These are phyloP conservation scores for Cataglyphis altisquamis DNA, from an alignment of 2,888 invertebrate species.

Conservation along the genomic window DNA sequence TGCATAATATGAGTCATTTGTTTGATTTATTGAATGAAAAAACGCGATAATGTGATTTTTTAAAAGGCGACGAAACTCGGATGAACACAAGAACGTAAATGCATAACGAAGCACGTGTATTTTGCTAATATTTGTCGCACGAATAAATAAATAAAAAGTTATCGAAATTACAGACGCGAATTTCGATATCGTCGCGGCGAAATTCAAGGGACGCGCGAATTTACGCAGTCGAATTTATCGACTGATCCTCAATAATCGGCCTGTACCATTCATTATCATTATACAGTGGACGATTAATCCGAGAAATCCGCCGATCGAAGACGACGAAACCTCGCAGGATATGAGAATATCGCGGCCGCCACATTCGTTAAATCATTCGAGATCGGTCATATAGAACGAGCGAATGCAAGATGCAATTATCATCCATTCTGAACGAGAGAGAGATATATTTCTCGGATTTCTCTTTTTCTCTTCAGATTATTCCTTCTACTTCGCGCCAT, in stretches of 20 bases:
- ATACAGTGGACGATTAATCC: conserved; percentile 68
- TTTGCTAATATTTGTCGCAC: not conserved
- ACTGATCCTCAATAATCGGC: conserved; percentile 77
- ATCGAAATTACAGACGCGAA: not conserved
- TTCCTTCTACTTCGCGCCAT: conserved; percentile 17
- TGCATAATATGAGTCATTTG: not conserved
- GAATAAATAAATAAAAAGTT: conserved; percentile 16
- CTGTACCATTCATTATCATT: conserved; percentile 73
- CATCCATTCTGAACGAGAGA: conserved; percentile 68
- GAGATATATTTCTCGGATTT: conserved; percentile 37
- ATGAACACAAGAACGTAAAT: not conserved
- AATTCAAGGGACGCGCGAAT: conserved; percentile 66
- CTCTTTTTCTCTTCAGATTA: conserved; percentile 33
- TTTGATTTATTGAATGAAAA: conserved; percentile 6
- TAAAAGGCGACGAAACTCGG: not conserved
- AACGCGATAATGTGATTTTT: not conserved
- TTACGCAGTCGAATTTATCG: conserved; percentile 80
- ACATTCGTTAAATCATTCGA: conserved; percentile 76
- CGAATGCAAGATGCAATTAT: conserved; percentile 73
- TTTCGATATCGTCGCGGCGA: not conserved
- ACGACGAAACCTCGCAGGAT: conserved; percentile 46
- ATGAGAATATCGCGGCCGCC: conserved; percentile 65
- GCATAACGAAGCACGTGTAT: not conserved
- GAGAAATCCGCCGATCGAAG: conserved; percentile 33
- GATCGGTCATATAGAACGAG: conserved; percentile 71